Conservation (phyloP, 1,140 invertebrate genomes). For the Lasioglossum albipes region DNA sequence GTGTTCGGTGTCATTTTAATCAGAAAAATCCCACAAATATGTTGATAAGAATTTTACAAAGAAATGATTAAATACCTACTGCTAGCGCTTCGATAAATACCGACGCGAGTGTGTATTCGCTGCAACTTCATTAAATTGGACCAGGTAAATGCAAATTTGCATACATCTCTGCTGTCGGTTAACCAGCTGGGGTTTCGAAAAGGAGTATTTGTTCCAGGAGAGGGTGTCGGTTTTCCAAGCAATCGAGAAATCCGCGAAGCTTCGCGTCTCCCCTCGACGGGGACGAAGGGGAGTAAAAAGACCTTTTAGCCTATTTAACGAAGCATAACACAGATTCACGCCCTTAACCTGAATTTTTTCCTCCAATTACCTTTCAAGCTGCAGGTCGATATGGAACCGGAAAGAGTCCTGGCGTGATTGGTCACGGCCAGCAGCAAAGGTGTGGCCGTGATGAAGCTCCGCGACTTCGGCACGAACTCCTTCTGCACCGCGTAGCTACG, state of each 20-base stretch:
- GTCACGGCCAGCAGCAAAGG: slow-evolving; percentile 75
- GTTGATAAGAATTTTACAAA: too few species aligned
- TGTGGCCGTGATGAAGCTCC: slow-evolving; percentile 73
- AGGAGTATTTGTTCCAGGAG: neutral
- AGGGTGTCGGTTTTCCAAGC: neutral
- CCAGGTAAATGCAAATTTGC: too few species aligned
- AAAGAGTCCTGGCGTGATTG: slow-evolving; percentile 72
- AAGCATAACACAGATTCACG: slow-evolving; percentile 23
- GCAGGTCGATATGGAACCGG: slow-evolving; percentile 72
- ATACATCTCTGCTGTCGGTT: too few species aligned
- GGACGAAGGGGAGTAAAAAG: neutral
- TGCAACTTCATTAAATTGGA: too few species aligned
- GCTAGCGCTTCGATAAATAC: too few species aligned
- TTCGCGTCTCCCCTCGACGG: neutral
- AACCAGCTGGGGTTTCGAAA: too few species aligned
- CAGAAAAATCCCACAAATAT: too few species aligned
- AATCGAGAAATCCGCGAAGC: neutral
- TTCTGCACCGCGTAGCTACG: slow-evolving; percentile 77
- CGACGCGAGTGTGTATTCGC: too few species aligned
- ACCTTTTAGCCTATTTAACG: slow-evolving; percentile 15
- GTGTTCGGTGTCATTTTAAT: too few species aligned
- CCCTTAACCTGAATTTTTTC: slow-evolving; percentile 52
- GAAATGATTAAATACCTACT: too few species aligned
- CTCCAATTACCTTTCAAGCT: slow-evolving; percentile 73
- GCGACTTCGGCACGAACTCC: slow-evolving; percentile 73